Conservation (phyloP, 2,888 invertebrate genomes). For the Branchipolynoe longqiensis region DNA sequence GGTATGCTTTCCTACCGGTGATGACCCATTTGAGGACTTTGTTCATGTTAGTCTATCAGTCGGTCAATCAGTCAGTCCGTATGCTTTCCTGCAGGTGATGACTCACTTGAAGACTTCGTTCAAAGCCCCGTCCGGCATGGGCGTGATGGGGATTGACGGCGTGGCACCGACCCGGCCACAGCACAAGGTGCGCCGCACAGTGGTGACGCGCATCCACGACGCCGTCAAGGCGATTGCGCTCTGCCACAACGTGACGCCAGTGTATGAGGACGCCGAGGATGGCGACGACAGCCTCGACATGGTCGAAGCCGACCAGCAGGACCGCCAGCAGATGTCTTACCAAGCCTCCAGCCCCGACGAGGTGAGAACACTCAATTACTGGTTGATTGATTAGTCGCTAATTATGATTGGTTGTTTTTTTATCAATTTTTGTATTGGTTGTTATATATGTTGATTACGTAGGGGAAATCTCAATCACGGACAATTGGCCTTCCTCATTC, state of each 20-base stretch:
- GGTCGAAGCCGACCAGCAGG: constrained; percentile 80
- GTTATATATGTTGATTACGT: too few species aligned
- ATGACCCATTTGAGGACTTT: too few species aligned
- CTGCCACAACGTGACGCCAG: constrained; percentile 99
- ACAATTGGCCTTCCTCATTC: too few species aligned
- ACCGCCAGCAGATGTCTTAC: constrained; percentile 83
- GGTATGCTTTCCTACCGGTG: too few species aligned
- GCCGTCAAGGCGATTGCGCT: constrained; percentile 96
- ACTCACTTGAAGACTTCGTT: constrained; percentile 83
- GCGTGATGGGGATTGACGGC: background rate
- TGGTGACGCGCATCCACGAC: constrained; percentile 89
- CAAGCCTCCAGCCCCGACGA: constrained; percentile 91
- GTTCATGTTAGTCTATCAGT: background rate
- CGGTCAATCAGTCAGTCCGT: background rate
- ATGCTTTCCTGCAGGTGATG: constrained; percentile 79
- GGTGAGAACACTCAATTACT: too few species aligned
- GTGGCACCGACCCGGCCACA: constrained; percentile 13
- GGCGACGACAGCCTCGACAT: constrained; percentile 70
- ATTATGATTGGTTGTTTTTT: too few species aligned
- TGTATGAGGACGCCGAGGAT: constrained; percentile 86
- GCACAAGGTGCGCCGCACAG: constrained; percentile 86
- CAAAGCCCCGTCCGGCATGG: background rate
- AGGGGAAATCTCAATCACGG: too few species aligned
- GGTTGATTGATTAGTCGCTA: too few species aligned
- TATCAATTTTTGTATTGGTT: too few species aligned